A percentile compares a stretch with the other conserved stretches of the same genome.
Conservation (phyloP, 1,140 invertebrate species). For the Nylanderia fulva region DNA sequence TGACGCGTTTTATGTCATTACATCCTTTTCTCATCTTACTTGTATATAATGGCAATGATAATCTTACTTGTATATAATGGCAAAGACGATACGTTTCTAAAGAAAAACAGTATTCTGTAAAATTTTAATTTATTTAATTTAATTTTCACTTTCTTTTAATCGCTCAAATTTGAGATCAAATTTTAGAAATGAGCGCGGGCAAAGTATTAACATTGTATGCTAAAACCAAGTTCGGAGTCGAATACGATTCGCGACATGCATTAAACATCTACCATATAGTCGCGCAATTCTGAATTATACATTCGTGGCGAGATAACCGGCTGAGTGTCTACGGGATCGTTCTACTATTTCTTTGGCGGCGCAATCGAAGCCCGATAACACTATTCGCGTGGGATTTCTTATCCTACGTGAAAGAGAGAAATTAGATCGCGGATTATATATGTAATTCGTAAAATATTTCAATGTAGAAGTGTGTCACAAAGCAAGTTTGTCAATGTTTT, state of each 20-base stretch:
- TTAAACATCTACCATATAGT: constrained; percentile 82
- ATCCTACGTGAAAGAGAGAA: constrained; percentile 27
- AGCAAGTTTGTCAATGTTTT: not conserved
- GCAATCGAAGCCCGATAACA: constrained; percentile 72
- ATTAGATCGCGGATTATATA: constrained; percentile 61
- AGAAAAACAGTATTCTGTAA: no score
- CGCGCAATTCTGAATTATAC: constrained; percentile 84
- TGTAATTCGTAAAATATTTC: not conserved
- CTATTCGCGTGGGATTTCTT: constrained; percentile 25
- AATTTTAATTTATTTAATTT: no score
- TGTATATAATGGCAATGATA: no score
- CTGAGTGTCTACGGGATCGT: constrained; percentile 77
- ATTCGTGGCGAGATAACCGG: constrained; percentile 76
- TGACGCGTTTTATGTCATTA: no score
- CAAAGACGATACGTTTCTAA: no score
- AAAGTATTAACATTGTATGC: constrained; percentile 83
- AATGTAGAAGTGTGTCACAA: not conserved
- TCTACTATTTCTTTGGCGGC: constrained; percentile 76
- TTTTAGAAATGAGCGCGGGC: constrained; percentile 64
- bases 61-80: no score
- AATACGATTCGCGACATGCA: constrained; percentile 77
- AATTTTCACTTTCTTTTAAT: no score
- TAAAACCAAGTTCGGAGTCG: constrained; percentile 59
- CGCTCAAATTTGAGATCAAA: no score
- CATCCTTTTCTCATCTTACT: no score